Evolutionary conservation across 2,888 invertebrate species (phyloP), one percentile per base, ranked within the genome.

Genomic region (Dryocosmus kuriphilus): DNA sequence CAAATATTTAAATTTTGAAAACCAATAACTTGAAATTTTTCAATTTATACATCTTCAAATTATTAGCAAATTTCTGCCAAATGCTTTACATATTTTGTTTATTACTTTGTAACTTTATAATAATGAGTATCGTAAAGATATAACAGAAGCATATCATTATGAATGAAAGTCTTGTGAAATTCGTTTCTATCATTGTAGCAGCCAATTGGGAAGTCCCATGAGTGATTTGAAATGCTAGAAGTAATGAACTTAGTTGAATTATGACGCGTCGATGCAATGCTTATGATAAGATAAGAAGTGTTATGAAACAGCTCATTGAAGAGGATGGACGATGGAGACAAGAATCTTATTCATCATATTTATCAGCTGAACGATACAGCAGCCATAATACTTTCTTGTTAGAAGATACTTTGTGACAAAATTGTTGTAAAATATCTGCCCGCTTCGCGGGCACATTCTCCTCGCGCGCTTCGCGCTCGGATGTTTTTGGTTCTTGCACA

Each of bases 281-380:
- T 71, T 71, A 30, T 46, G 71, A 71, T 71, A 71, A 71, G 71
- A 71, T 71, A 51, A 51, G 51, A 71, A n/a, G 46, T 71, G 30
- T 71, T 71, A 71, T 51, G 71, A 51, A 71, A 71, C 30, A 30
- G 30, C 30, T 46, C 22, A 71, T 51, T 71, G 30, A 71, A 46
- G 41, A n/a, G 67, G 24, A 27, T 51, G 51, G 9, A 51, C 51
- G n/a, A 51, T 51, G 51, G n/a, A n/a, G 51, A 51, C 51, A 51
- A 51, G 51, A 63, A 65, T 65, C 38, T 38, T 41, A 35, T 24
- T 65, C 19, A 38, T 38, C 27, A 7, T 41, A 46, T 16, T 67
- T 67, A 67, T 67, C 67, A 67, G 8, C 22, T 46, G 3, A 46
- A 67, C 16, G 38, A 65, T 6, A 0, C 63, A n/a, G 30, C 27